These are phyloP conservation scores for Tipula lateralis DNA, from an alignment of 2,888 invertebrate genomes.

Conservation along the genomic window DNA sequence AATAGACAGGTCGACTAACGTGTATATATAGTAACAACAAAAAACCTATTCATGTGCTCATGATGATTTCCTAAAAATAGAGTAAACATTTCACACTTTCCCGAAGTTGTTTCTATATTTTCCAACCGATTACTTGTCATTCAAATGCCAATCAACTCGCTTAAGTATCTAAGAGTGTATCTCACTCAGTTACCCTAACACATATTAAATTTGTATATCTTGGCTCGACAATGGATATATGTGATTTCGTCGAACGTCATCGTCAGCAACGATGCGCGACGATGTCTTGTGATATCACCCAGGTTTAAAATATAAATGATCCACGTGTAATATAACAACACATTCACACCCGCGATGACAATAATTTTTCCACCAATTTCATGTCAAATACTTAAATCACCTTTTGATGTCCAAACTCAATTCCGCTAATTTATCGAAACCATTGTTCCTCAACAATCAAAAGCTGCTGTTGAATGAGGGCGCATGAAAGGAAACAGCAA, in stretches of 20 bases:
- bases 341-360: neutral
- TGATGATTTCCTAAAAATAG: neutral
- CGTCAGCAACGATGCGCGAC: no score
- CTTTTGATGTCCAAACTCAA: neutral
- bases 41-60: neutral
- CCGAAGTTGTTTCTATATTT: neutral
- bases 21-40: neutral
- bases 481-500: neutral
- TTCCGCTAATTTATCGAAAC: neutral
- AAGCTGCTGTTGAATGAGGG: neutral
- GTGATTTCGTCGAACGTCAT: neutral
- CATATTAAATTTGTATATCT: neutral
- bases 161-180: neutral
- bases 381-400: neutral
- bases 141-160: neutral
- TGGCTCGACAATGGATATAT: neutral
- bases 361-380: neutral
- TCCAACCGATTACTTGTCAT: neutral
- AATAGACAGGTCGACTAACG: neutral
- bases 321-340: neutral
- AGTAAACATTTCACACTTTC: neutral
- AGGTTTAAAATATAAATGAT: neutral
- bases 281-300: neutral
- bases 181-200: neutral
- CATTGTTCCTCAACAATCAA: neutral